A percentile compares a stretch with the other conserved stretches of the same genome.
Conservation (phyloP, 1,140 invertebrate genomes). For the Plodia interpunctella region DNA sequence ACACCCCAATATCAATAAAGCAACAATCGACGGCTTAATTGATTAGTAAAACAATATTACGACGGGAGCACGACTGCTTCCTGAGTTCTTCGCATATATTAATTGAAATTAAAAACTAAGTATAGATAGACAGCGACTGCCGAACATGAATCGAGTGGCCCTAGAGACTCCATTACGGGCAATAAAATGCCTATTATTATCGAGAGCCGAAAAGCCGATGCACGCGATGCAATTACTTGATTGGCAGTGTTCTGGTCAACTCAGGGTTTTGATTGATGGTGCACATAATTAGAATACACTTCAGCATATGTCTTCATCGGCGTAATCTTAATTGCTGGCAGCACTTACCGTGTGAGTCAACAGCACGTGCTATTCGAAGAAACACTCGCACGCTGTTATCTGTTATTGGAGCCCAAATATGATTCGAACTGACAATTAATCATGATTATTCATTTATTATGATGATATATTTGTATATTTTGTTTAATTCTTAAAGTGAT, state of each 20-base stretch:
- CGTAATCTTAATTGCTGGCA: conserved; percentile 69
- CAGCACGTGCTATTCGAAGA: conserved; percentile 39
- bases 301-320: conserved; percentile 71
- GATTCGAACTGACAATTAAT: background rate
- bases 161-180: conserved; percentile 74
- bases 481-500: background rate
- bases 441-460: conserved; percentile 1
- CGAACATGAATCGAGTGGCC: conserved; percentile 59
- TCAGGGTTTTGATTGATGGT: conserved; percentile 67
- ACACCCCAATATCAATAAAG: conserved; percentile 47
- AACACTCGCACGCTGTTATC: conserved; percentile 10
- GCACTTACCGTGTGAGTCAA: conserved; percentile 69
- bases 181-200: conserved; percentile 77
- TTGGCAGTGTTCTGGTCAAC: conserved; percentile 67
- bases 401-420: background rate
- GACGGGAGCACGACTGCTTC: conserved; percentile 35
- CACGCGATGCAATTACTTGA: conserved; percentile 77
- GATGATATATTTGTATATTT: background rate
- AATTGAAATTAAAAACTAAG: conserved; percentile 69
- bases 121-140: conserved; percentile 53
- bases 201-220: conserved; percentile 74
- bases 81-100: conserved; percentile 57
- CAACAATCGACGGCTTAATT: conserved; percentile 51
- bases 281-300: conserved; percentile 76
- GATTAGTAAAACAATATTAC: conserved; percentile 55